A percentile compares a stretch with the other conserved stretches of the same genome.
Conservation (phyloP, 1,140 invertebrate species). For the Bombus breviceps region DNA sequence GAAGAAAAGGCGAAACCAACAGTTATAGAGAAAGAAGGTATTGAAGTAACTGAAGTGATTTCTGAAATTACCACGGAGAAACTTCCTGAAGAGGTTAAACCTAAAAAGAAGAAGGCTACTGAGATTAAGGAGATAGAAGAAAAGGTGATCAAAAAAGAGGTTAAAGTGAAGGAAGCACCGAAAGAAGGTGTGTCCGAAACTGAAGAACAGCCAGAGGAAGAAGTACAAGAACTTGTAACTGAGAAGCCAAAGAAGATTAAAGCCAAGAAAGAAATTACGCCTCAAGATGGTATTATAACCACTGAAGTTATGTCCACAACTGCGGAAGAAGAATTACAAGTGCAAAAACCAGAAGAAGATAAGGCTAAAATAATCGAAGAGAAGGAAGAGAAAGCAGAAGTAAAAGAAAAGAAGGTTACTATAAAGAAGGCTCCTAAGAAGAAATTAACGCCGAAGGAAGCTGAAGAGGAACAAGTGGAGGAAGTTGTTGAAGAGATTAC, state of each 20-base stretch:
- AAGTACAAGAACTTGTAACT: constrained; percentile 64
- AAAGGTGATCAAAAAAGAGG: constrained; percentile 34
- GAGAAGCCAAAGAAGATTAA: constrained; percentile 59
- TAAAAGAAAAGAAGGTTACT: constrained; percentile 50
- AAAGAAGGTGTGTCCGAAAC: constrained; percentile 64
- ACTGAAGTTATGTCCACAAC: constrained; percentile 54
- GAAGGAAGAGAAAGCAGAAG: constrained; percentile 45
- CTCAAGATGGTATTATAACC: constrained; percentile 56
- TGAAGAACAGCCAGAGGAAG: constrained; percentile 56
- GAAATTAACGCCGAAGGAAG: constrained; percentile 47
- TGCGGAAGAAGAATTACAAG: constrained; percentile 64
- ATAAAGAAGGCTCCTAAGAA: constrained; percentile 46
- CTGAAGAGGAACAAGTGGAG: constrained; percentile 60
- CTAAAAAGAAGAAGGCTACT: constrained; percentile 39
- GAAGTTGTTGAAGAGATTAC: constrained; percentile 64
- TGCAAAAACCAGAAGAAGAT: constrained; percentile 56
- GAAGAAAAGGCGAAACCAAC: constrained; percentile 53
- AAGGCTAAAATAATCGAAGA: constrained; percentile 50
- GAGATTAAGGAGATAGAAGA: constrained; percentile 39
- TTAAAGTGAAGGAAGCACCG: constrained; percentile 50
- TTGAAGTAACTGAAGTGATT: constrained; percentile 49
- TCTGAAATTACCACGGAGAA: constrained; percentile 26
- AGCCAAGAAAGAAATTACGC: constrained; percentile 49
- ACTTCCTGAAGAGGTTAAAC: constrained; percentile 41
- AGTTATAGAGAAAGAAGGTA: constrained; percentile 52